Evolutionary conservation across 2,113 vertebrate species (phyloP), one percentile per base, ranked within the genome.

Genomic region (Cryptotis parvus): DNA sequence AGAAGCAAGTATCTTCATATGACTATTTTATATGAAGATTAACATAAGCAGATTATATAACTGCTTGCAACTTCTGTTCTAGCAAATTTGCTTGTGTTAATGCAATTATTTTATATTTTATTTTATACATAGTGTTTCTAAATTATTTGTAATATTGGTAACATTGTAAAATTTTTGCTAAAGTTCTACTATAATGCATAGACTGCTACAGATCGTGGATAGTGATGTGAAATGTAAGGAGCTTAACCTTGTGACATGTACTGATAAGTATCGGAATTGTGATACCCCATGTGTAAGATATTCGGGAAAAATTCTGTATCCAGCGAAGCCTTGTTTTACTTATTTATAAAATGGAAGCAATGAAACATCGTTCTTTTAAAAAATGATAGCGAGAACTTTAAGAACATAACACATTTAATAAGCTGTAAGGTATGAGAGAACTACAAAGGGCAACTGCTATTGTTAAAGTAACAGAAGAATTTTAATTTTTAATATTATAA

Each of bases 381-480:
- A 73, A 6, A 31, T 4, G 33, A 65, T 29, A 6, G 10, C 55
- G 69, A 94, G 3, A 8, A 69, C 35, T 33, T 22, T 75, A 61
- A 90, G n/a, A 69, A 74, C 80, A 82, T 70, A 58, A 18, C 55
- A 58, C 20, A 58, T 58, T 58, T 58, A 24, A 58, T 58, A 58
- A 58, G 24, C 55, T 3, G 20, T 24, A 22, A 58, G 55, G 16
- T 58, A 58, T 22, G 16, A 58, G 1, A 58, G 22, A 58, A 58
- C 20, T 24, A 58, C 24, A 24, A 80, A 89, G 6, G 0, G 6
- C 55, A 41, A 61, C 31, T 41, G 58, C n/a, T 78, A 20, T 73
- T 52, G 68, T 65, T 70, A 86, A 81, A 86, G 69, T 45, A 90
- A 78, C 9, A 41, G 55, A 65, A 91, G 75, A 82, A 63, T 33